Evolutionary conservation across 2,888 invertebrate species (phyloP).

Genomic region (Trissolcus brochymenae): DNA sequence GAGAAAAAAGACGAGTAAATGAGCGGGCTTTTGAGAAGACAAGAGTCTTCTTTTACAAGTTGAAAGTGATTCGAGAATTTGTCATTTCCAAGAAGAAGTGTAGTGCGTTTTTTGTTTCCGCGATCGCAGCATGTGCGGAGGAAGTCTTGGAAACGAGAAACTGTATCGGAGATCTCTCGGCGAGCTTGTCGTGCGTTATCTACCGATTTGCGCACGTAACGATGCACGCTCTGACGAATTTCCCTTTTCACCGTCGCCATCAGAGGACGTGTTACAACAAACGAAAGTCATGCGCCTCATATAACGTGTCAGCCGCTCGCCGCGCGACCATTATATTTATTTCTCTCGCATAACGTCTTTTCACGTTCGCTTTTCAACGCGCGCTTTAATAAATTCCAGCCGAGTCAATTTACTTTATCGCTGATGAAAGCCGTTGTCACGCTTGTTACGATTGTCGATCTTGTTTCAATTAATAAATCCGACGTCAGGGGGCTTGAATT

Average conservation of each 20-base stretch:
- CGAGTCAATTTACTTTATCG: constrained; percentile 40
- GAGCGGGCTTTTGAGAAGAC: no score
- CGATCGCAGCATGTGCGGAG: constrained; percentile 16
- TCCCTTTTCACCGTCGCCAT: constrained; percentile 24
- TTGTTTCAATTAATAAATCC: constrained; percentile 50
- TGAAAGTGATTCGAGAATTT: constrained; percentile 8
- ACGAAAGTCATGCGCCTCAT: constrained; percentile 26
- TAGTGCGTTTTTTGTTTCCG: constrained; percentile 10
- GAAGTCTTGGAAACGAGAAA: constrained; percentile 5
- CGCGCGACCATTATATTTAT: constrained; percentile 21
- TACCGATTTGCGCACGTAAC: constrained; percentile 38
- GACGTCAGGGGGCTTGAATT: constrained; percentile 23
- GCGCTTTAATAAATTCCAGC: constrained; percentile 40
- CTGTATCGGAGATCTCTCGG: constrained; percentile 7
- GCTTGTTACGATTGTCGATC: constrained; percentile 44
- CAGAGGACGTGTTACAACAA: constrained; percentile 16
- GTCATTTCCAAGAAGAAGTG: constrained; percentile 23
- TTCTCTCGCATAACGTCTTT: constrained; percentile 27
- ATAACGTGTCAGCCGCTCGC: constrained; percentile 8
- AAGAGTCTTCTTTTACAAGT: constrained; percentile 4
- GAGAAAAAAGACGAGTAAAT: no score
- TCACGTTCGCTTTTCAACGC: constrained; percentile 18
- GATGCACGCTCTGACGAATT: constrained; percentile 42
- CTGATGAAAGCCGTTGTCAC: constrained; percentile 34
- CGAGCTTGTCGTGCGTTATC: constrained; percentile 20